Percentiles rank a stretch among this genome's conserved stretches.
Evolutionary conservation across 2,888 invertebrate genomes (phyloP).

Genomic region (Drosophila kanekoi): DNA sequence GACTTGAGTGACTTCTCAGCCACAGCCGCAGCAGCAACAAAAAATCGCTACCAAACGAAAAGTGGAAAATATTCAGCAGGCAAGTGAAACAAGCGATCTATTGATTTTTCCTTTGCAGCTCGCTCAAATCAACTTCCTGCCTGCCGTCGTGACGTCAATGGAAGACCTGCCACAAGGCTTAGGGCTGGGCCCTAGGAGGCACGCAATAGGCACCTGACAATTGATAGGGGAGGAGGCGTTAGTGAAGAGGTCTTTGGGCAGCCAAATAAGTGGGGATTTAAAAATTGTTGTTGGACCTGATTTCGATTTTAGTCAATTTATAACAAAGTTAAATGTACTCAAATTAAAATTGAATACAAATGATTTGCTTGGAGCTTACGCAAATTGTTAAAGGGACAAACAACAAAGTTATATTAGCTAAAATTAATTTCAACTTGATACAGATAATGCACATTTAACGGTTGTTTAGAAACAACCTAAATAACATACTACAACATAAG

Average conservation of each 20-base stretch:
- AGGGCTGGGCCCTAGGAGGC: not conserved
- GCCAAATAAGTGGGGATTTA: not conserved
- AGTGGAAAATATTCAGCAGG: conserved; percentile 8
- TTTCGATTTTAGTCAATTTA: no score
- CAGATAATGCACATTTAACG: no score
- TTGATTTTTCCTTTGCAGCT: conserved; percentile 26
- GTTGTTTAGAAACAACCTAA: no score
- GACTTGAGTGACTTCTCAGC: conserved; percentile 68
- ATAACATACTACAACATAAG: no score
- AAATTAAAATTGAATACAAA: no score
- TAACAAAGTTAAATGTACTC: no score
- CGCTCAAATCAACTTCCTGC: conserved; percentile 53
- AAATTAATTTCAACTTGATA: no score
- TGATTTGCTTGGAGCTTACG: no score
- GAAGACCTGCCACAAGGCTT: conserved; percentile 22
- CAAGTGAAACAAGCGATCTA: conserved; percentile 7
- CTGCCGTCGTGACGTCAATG: conserved; percentile 68
- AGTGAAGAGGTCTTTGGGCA: not conserved
- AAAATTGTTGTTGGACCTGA: not conserved
- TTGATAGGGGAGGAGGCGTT: no score
- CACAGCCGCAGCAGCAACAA: conserved; percentile 20
- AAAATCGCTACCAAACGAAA: conserved; percentile 22
- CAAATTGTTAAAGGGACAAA: no score
- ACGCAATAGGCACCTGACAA: conserved; percentile 7
- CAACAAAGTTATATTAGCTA: no score